These are phyloP conservation scores for Bovichtus diacanthus DNA, from an alignment of 2,797 vertebrate genomes.

Conservation along the genomic window DNA sequence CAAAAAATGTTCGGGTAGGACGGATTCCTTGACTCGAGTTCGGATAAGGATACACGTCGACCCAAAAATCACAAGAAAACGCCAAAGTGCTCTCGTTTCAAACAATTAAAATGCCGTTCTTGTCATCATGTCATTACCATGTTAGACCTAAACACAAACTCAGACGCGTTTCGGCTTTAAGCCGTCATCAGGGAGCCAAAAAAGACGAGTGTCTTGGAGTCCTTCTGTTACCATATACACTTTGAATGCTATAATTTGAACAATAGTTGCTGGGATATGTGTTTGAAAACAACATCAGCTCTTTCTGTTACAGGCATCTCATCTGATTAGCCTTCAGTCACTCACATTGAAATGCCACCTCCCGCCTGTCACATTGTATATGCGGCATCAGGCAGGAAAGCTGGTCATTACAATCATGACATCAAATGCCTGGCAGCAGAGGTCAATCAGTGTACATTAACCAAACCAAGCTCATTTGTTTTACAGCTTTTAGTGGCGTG, in stretches of 20 bases:
- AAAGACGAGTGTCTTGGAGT: too few relatives aligned
- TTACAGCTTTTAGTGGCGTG: constrained; percentile 81
- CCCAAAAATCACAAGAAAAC: too few relatives aligned
- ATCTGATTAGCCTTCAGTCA: constrained; percentile 63
- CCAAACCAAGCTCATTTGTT: constrained; percentile 83
- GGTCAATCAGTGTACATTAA: constrained; percentile 82
- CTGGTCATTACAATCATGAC: constrained; percentile 78
- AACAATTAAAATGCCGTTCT: too few relatives aligned
- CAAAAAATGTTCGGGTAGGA: too few relatives aligned
- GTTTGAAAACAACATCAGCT: constrained; percentile 15
- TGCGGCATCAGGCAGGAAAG: constrained; percentile 68
- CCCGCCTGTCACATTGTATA: constrained; percentile 64
- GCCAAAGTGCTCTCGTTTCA: too few relatives aligned
- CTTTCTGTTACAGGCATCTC: constrained; percentile 34
- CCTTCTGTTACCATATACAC: neutral
- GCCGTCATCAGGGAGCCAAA: too few relatives aligned
- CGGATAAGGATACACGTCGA: too few relatives aligned
- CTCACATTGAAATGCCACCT: constrained; percentile 66
- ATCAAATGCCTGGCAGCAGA: constrained; percentile 79
- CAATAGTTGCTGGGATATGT: constrained; percentile 1
- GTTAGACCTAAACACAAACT: too few relatives aligned
- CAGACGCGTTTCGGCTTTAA: too few relatives aligned
- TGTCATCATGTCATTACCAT: too few relatives aligned
- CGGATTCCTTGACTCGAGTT: too few relatives aligned
- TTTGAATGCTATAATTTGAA: constrained; percentile 3